Percentiles rank a stretch among this genome's conserved stretches.
Evolutionary conservation across 2,888 invertebrate species (phyloP).

Genomic region (Desoria tigrina): DNA sequence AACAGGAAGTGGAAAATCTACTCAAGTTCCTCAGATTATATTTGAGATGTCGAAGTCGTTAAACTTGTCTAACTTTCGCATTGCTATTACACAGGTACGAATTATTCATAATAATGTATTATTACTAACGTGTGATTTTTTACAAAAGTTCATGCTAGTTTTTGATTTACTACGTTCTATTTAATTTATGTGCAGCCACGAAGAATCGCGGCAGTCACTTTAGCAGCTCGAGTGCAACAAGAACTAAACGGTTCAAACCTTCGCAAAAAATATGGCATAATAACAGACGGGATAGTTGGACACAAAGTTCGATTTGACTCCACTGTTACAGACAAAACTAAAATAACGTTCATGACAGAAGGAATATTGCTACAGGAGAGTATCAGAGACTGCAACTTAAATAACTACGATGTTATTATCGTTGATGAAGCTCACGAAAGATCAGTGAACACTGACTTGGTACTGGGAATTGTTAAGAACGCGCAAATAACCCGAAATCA

Average conservation of each 20-base stretch:
- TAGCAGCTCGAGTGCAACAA: slow-evolving; percentile 61
- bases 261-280: background rate
- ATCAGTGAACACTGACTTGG: slow-evolving; percentile 88
- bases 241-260: slow-evolving; percentile 58
- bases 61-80: background rate
- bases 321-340: slow-evolving; percentile 74
- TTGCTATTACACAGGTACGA: slow-evolving; percentile 10
- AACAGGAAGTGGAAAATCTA: slow-evolving; percentile 99
- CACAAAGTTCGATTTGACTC: slow-evolving; percentile 84
- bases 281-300: slow-evolving; percentile 61
- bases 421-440: slow-evolving; percentile 95
- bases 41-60: background rate
- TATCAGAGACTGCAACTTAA: slow-evolving; percentile 70
- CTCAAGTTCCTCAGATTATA: slow-evolving; percentile 96
- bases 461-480: slow-evolving; percentile 67
- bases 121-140: background rate
- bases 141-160: background rate
- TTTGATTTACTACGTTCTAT: slow-evolving; percentile 5
- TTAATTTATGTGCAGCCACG: slow-evolving; percentile 27
- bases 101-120: too few relatives aligned
- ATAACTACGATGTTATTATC: slow-evolving; percentile 78
- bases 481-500: slow-evolving; percentile 27
- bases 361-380: slow-evolving; percentile 92
- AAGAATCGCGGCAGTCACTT: slow-evolving; percentile 37
- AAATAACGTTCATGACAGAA: slow-evolving; percentile 89